Evolutionary conservation across 1,140 invertebrate genomes (phyloP).

Genomic region (Eueides isabella): DNA sequence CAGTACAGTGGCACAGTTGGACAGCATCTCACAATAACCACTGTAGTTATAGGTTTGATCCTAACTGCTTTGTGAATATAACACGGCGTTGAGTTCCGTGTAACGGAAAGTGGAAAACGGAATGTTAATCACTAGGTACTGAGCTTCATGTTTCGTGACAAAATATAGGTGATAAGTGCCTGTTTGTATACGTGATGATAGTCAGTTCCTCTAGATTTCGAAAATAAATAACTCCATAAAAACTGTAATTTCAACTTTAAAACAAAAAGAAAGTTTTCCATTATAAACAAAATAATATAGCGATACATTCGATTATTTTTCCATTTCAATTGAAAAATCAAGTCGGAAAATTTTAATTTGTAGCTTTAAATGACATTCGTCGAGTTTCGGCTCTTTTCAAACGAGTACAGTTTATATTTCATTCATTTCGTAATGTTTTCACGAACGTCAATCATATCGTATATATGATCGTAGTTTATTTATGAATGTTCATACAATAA

Average conservation of each 20-base stretch:
- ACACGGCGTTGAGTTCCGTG: too few relatives aligned
- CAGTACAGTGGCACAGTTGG: too few relatives aligned
- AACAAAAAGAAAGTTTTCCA: not conserved
- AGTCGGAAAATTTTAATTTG: slow-evolving; percentile 4
- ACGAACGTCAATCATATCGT: slow-evolving; percentile 6
- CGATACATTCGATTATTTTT: slow-evolving; percentile 10
- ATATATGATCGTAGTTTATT: not conserved
- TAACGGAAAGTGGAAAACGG: too few relatives aligned
- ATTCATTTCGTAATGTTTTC: slow-evolving; percentile 1
- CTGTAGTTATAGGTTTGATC: too few relatives aligned
- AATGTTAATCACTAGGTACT: too few relatives aligned
- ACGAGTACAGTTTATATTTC: slow-evolving; percentile 4
- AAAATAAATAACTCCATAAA: too few relatives aligned
- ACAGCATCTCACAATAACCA: too few relatives aligned
- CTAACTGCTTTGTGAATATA: too few relatives aligned
- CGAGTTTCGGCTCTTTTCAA: not conserved
- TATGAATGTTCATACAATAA: not conserved
- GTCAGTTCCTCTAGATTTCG: too few relatives aligned
- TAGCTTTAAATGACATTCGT: slow-evolving; percentile 6
- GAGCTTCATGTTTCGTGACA: too few relatives aligned
- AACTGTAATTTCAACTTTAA: not conserved
- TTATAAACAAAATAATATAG: not conserved
- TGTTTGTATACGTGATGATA: too few relatives aligned
- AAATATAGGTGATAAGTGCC: too few relatives aligned
- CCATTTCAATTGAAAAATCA: slow-evolving; percentile 1